Base-by-base conservation (phyloP, 2,113 vertebrate genomes). In the Rhadina sibilatrix region DNA sequence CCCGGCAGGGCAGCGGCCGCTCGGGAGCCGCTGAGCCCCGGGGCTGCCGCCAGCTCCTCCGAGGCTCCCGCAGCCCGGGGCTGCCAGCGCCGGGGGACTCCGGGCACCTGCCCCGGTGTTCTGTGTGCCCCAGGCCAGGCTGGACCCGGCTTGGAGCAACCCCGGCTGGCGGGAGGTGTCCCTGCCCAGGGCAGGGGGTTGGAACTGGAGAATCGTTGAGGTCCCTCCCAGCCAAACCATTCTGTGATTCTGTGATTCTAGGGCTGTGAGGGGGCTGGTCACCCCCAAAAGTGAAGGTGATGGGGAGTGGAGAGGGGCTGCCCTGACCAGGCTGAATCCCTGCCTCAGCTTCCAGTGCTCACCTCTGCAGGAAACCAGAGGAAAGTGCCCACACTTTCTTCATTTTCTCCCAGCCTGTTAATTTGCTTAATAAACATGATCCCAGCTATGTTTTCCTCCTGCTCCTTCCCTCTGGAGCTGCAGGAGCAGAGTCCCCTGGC, bases 361-460 rank as follows among this genome's bases (percentile, higher is more conserved):
- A 22, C 42, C n/a, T n/a, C 74, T 57, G 61, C 78, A 60, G 53
- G 28, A 40, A 54, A 54, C 0, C 0, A 91, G 56, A 76, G 47
- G 20, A 25, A 75, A 87, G 27, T 63, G 71, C 80, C 63, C 54
- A 12, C 68, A 35, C 21, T 35, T 7, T 3, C 38, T 37, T 63
- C 19, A 0, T 37, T 69, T 69, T 4, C 13, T 20, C 68, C 40
- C 53, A 54, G 3, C 70, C 88, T 54, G 61, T 86, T 90, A 65
- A 94, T 96, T 94, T 95, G 63, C 88, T 83, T 88, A 83, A 90
- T 83, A 96, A 93, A 90, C 50, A 53, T 14, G 2, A 66, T 61
- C 69, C 85, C 85, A 86, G 88, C 90, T 90, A 28, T 20, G 90
- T 74, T 94, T 92, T 72, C 50, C 72, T 60, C 56, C 74, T 52